Conservation (phyloP, 2,113 vertebrate species). For the Thamnaconus septentrionalis region DNA sequence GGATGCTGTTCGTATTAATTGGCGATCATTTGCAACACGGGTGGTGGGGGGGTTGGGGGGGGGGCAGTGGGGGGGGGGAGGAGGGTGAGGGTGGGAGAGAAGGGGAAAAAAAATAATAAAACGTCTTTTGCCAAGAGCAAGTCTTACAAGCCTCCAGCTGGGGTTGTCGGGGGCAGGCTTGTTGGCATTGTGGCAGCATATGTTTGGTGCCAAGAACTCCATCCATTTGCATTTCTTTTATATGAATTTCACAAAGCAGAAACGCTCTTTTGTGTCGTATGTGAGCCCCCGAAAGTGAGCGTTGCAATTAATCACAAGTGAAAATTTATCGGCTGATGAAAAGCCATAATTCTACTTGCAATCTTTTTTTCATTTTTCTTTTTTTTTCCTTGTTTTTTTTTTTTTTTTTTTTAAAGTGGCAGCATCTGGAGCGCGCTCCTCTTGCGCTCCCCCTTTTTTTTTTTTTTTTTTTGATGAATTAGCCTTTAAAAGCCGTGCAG, state of each 20-base stretch:
- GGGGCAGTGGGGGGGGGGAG: too few species aligned
- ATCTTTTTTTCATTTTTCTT: slow-evolving; percentile 78
- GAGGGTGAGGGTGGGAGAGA: too few species aligned
- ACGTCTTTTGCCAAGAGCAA: slow-evolving; percentile 82
- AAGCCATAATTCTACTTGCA: slow-evolving; percentile 84
- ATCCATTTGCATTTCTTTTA: slow-evolving; percentile 86
- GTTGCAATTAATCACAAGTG: slow-evolving; percentile 87
- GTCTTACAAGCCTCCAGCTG: slow-evolving; percentile 84
- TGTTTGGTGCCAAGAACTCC: slow-evolving; percentile 86
- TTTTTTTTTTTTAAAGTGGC: slow-evolving; percentile 67
- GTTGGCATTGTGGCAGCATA: slow-evolving; percentile 84
- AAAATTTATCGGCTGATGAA: slow-evolving; percentile 86
- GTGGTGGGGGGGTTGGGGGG: slow-evolving; percentile 33
- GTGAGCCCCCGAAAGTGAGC: slow-evolving; percentile 82
- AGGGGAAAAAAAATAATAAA: slow-evolving; percentile 60
- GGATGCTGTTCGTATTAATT: slow-evolving; percentile 85
- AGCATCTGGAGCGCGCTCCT: slow-evolving; percentile 78
- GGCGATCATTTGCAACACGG: slow-evolving; percentile 83
- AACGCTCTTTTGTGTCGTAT: slow-evolving; percentile 82
- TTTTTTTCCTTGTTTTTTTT: slow-evolving; percentile 63
- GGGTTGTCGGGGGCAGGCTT: slow-evolving; percentile 83
- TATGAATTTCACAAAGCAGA: slow-evolving; percentile 84
- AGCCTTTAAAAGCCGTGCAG: slow-evolving; percentile 79
- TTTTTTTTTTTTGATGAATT: slow-evolving; percentile 76
- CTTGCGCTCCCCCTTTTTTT: slow-evolving; percentile 41